Evolutionary conservation across 2,888 invertebrate genomes (phyloP), one percentile per base, ranked within the genome.

Genomic region (Pristionchus mayeri): DNA sequence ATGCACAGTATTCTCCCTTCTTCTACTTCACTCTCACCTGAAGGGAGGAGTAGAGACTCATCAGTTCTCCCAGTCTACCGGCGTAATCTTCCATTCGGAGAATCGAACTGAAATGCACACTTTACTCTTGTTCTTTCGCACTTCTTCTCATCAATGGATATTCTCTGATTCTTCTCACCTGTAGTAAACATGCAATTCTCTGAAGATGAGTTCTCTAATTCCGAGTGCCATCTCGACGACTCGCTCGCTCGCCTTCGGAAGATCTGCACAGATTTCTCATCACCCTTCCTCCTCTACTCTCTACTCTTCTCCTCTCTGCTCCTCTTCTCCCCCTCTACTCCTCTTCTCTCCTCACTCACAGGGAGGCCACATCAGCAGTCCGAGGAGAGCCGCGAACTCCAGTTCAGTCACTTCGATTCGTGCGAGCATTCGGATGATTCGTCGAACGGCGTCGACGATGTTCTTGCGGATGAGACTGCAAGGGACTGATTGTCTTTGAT

Each of bases 361-460:
- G 44, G 85, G 86, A n/a, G 85, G 86, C 84, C 85, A 87, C 40
- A 86, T 82, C 11, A 85, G 67, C 3, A 87, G 78, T 27, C 79
- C 87, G 4, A 87, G 57, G 11, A 86, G 84, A 16, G 87, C 87
- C 1, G 86, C 87, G 52, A 84, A 86, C 63, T 87, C 87, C 37
- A 85, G 82, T 1, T 87, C 87, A 44, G 44, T 78, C 27, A 76
- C 76, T 37, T 84, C 76, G 13, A 76, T 60, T 48, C 78, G 44
- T 3, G 81, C 48, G 30, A 82, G 63, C 81, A 82, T 82, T 63
- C 81, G 81, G 9, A 82, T 52, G 30, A 82, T 82, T 27, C 81
- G n/a, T 24, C 81, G 21, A 3, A 82, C 81, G 0, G 81, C 52
- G 44, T 82, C 81, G 0, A 82, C 52, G 44, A 82, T 63, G 21